Percentiles rank a stretch among this genome's conserved stretches.
phyloP scores from a whole-genome alignment of 2,797 vertebrate species.

The Cynodonichthys magdalenae region DNA sequence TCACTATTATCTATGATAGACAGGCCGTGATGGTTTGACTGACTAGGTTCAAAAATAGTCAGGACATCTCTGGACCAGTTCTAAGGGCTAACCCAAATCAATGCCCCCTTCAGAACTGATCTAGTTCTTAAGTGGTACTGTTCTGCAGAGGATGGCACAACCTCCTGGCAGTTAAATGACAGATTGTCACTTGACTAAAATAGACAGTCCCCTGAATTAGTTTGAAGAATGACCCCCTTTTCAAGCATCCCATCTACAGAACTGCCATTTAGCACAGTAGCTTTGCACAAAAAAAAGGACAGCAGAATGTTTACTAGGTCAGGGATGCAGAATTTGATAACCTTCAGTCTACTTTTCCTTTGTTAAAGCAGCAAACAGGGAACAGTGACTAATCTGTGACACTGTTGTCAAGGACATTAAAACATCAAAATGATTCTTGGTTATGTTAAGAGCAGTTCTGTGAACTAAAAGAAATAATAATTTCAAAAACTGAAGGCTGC shows the following conservation, averaged over 20 bases:
- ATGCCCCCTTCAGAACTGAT: conserved; percentile 34
- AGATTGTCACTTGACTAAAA: conserved; percentile 57
- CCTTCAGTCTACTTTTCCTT: conserved; percentile 22
- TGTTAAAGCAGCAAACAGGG: conserved; percentile 9
- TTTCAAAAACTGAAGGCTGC: neutral
- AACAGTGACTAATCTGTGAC: conserved; percentile 7
- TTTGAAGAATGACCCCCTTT: conserved; percentile 52
- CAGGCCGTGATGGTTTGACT: neutral
- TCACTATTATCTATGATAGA: neutral
- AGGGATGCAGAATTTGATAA: conserved; percentile 30
- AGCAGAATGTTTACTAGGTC: conserved; percentile 46
- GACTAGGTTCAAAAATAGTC: neutral
- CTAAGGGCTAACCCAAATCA: conserved; percentile 51
- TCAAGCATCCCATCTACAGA: conserved; percentile 38
- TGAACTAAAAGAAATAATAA: neutral
- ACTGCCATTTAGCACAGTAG: conserved; percentile 3
- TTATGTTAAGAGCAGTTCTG: conserved; percentile 3
- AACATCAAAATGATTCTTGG: neutral
- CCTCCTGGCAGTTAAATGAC: conserved; percentile 47
- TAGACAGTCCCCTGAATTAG: conserved; percentile 53
- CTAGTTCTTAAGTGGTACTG: conserved; percentile 41
- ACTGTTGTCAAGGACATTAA: conserved; percentile 6
- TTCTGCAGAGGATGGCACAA: conserved; percentile 37
- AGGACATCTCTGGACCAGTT: conserved; percentile 8
- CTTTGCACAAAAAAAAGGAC: conserved; percentile 22